These are phyloP conservation scores for Squalus acanthias DNA, from an alignment of 2,797 vertebrate genomes.

Conservation along the genomic window DNA sequence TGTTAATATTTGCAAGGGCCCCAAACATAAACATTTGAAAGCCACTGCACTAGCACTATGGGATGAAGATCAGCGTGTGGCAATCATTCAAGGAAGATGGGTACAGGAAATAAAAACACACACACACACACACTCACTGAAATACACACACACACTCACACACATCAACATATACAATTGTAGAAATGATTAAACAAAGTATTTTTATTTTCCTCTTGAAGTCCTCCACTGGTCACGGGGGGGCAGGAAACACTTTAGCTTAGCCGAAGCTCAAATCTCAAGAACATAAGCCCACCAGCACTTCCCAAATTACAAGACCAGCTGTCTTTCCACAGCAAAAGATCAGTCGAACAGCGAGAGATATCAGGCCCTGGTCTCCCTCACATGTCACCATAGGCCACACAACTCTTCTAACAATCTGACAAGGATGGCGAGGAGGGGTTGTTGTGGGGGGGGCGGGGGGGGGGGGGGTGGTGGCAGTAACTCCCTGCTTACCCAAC, in stretches of 20 bases:
- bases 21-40: neutral
- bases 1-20: neutral
- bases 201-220: neutral
- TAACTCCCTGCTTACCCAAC: neutral
- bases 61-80: neutral
- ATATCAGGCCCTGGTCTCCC: neutral
- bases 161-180: neutral
- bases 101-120: neutral
- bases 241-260: neutral
- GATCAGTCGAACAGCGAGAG: neutral
- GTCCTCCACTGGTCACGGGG: neutral
- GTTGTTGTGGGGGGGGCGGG: too few species aligned
- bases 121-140: neutral
- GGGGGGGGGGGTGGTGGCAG: neutral
- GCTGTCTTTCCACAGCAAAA: neutral
- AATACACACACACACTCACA: neutral
- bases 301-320: neutral
- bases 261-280: neutral
- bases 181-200: neutral
- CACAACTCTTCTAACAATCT: too few species aligned
- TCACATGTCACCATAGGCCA: neutral
- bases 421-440: too few species aligned
- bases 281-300: neutral
- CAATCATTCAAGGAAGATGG: neutral
- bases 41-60: neutral